phyloP scores from a whole-genome alignment of 2,888 invertebrate genomes.

The Oscheius sp. region DNA sequence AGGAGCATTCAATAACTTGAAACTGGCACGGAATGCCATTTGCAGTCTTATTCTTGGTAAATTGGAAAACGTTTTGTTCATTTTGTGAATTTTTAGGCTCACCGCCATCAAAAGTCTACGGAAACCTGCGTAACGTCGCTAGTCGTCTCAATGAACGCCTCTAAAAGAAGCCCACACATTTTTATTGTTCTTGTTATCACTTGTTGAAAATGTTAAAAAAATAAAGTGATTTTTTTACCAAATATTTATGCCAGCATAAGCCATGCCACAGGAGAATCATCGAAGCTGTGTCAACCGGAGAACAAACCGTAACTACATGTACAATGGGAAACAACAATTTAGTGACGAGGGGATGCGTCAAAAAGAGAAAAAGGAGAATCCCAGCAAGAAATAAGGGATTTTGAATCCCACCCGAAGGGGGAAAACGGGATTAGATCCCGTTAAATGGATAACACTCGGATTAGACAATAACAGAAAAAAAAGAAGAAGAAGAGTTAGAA shows the following conservation, averaged over 20 bases:
- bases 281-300: slow-evolving; percentile 29
- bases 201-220: slow-evolving; percentile 11
- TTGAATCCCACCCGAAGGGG: slow-evolving; percentile 22
- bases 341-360: slow-evolving; percentile 19
- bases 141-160: slow-evolving; percentile 86
- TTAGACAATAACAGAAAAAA: background rate
- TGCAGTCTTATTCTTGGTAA: slow-evolving; percentile 91
- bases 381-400: background rate
- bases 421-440: slow-evolving; percentile 9
- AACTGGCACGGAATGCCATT: slow-evolving; percentile 90
- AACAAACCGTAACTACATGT: slow-evolving; percentile 16
- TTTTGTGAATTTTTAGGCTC: slow-evolving; percentile 78
- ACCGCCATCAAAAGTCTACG: slow-evolving; percentile 97
- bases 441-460: background rate
- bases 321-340: slow-evolving; percentile 4
- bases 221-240: background rate
- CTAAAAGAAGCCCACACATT: slow-evolving; percentile 74
- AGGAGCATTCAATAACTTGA: slow-evolving; percentile 96
- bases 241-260: slow-evolving; percentile 13
- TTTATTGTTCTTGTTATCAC: slow-evolving; percentile 15
- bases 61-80: background rate
- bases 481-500: background rate
- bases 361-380: slow-evolving; percentile 5
- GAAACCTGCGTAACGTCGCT: slow-evolving; percentile 88
- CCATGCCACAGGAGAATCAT: slow-evolving; percentile 28